These are phyloP conservation scores for Aldabrachelys gigantea DNA, from an alignment of 2,113 vertebrate genomes.

Conservation along the genomic window DNA sequence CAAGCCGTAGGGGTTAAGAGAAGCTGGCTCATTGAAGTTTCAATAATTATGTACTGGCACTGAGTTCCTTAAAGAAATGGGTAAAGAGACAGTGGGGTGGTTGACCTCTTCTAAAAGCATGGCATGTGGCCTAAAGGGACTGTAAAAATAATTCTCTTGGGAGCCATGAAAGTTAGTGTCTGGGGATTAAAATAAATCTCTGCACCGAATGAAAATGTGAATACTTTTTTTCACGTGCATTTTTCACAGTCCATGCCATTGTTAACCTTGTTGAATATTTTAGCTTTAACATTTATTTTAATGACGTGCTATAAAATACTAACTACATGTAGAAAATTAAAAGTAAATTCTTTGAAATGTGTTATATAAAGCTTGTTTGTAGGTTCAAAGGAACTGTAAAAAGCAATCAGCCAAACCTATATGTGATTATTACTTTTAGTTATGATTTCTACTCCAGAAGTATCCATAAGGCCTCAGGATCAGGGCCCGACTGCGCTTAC, in stretches of 20 bases:
- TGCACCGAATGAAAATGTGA: background rate
- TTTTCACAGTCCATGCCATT: background rate
- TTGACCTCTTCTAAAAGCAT: conserved; percentile 38
- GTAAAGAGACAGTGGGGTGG: conserved; percentile 7
- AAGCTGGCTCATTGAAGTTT: conserved; percentile 25
- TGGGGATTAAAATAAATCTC: conserved; percentile 32
- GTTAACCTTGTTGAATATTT: background rate
- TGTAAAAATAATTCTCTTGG: background rate
- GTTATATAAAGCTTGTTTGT: background rate
- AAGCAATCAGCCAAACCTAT: background rate
- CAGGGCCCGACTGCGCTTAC: background rate
- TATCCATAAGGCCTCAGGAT: background rate
- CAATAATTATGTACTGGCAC: conserved; percentile 28
- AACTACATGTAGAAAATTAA: background rate
- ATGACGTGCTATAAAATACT: background rate
- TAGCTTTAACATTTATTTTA: background rate
- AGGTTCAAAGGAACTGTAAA: background rate
- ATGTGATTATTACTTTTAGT: background rate
- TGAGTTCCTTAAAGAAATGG: conserved; percentile 31
- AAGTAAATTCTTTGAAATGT: background rate
- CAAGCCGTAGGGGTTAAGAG: conserved; percentile 25
- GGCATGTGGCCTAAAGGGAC: background rate
- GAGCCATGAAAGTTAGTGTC: background rate
- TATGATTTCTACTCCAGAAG: background rate
- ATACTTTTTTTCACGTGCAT: background rate